Evolutionary conservation across 1,140 invertebrate genomes (phyloP).

Genomic region (Latrodectus geometricus): DNA sequence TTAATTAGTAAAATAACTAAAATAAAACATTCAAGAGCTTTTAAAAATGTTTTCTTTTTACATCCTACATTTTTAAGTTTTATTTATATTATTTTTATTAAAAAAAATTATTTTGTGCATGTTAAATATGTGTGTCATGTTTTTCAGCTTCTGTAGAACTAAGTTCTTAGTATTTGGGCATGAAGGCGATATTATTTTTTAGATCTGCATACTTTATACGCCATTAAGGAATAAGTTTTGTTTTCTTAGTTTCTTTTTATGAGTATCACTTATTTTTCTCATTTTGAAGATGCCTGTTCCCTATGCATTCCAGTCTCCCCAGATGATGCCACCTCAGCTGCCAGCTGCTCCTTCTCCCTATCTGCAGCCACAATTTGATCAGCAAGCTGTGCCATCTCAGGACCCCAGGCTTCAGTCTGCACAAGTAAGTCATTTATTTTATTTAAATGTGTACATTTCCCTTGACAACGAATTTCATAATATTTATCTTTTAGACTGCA

Average conservation of each 20-base stretch:
- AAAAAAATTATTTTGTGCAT: no score
- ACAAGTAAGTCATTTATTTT: neutral
- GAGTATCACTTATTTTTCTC: conserved; percentile 41
- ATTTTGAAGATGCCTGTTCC: conserved; percentile 56
- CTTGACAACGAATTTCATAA: no score
- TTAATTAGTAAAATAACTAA: no score
- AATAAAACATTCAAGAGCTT: no score
- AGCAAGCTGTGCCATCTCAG: conserved; percentile 12
- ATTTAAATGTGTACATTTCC: neutral
- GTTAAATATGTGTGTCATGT: neutral
- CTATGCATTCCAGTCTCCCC: conserved; percentile 57
- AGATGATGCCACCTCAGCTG: conserved; percentile 10
- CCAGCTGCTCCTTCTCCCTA: conserved; percentile 64
- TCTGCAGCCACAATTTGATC: conserved; percentile 66
- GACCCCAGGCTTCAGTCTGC: neutral
- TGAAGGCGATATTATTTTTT: neutral
- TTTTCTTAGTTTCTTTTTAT: conserved; percentile 22
- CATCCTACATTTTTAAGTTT: no score
- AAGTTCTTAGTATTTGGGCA: neutral
- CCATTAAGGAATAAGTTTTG: neutral
- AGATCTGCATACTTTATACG: neutral
- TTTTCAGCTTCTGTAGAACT: neutral
- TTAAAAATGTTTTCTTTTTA: no score
- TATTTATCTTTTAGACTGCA: no score
- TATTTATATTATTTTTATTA: no score